These are phyloP conservation scores for Istiophorus platypterus DNA, from an alignment of 2,113 vertebrate species.

Conservation along the genomic window DNA sequence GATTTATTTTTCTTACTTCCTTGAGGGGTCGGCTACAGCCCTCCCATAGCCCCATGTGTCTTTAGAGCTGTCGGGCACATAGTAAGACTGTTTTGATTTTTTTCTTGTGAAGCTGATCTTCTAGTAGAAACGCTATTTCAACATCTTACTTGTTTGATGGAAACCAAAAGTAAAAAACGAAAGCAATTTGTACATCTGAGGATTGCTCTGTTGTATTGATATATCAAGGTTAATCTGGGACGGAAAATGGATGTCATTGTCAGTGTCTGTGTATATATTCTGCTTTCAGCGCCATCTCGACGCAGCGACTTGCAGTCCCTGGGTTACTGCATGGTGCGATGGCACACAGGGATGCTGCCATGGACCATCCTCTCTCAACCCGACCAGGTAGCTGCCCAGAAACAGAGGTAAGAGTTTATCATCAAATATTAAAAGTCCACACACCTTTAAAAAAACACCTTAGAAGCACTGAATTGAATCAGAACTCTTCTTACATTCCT, in stretches of 20 bases:
- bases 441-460: background rate
- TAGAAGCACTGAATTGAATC: background rate
- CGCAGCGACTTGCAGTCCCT: constrained; percentile 94
- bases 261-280: background rate
- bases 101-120: background rate
- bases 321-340: constrained; percentile 93
- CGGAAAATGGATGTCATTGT: background rate
- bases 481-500: background rate
- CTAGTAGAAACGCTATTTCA: background rate
- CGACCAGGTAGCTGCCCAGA: constrained; percentile 83
- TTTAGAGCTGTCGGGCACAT: background rate
- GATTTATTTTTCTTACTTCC: background rate
- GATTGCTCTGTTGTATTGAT: background rate
- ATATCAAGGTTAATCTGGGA: background rate
- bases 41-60: constrained; percentile 48
- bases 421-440: background rate
- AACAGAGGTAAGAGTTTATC: constrained; percentile 84
- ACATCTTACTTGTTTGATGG: background rate
- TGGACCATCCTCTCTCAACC: constrained; percentile 85
- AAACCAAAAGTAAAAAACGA: background rate
- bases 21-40: background rate
- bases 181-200: background rate
- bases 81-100: background rate
- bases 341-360: constrained; percentile 89
- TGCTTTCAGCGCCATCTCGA: constrained; percentile 88